phyloP scores from a whole-genome alignment of 2,797 vertebrate species.

The Thalassophryne amazonica region DNA sequence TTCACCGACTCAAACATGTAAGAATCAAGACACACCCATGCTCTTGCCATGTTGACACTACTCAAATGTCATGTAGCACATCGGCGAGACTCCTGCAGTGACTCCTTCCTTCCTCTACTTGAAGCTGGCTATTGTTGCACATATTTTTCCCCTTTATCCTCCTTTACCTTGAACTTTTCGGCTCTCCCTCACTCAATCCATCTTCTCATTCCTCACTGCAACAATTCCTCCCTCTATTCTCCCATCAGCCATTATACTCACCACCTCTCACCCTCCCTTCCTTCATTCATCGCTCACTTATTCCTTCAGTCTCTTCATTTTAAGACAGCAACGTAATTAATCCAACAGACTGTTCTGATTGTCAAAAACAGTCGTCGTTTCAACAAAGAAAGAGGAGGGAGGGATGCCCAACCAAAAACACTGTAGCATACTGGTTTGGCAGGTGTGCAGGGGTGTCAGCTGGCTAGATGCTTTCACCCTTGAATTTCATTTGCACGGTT shows the following conservation, averaged over 20 bases:
- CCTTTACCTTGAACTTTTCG: background rate
- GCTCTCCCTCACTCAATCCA: background rate
- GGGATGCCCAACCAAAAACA: too few relatives aligned
- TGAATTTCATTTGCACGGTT: too few relatives aligned
- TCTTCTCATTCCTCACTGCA: background rate
- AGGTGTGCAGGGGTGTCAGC: too few relatives aligned
- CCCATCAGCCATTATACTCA: constrained; percentile 38
- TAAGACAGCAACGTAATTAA: too few relatives aligned
- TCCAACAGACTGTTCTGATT: too few relatives aligned
- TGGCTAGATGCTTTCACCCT: too few relatives aligned
- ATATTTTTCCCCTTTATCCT: background rate
- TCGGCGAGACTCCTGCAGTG: background rate
- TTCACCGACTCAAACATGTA: background rate
- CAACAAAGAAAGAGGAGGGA: too few relatives aligned
- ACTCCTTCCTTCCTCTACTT: background rate
- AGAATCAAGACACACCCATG: constrained; percentile 1
- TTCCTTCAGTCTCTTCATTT: background rate
- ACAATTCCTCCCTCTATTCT: background rate
- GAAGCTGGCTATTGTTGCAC: too few relatives aligned
- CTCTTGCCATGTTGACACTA: constrained; percentile 6
- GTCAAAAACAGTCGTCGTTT: too few relatives aligned
- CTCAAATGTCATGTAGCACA: constrained; percentile 1
- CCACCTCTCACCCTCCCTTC: constrained; percentile 15
- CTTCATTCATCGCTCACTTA: constrained; percentile 6
- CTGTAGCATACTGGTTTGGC: too few relatives aligned